A percentile compares a stretch with the other conserved stretches of the same genome.
Conservation (phyloP, 2,888 invertebrate species). For the Coremacera marginata region DNA sequence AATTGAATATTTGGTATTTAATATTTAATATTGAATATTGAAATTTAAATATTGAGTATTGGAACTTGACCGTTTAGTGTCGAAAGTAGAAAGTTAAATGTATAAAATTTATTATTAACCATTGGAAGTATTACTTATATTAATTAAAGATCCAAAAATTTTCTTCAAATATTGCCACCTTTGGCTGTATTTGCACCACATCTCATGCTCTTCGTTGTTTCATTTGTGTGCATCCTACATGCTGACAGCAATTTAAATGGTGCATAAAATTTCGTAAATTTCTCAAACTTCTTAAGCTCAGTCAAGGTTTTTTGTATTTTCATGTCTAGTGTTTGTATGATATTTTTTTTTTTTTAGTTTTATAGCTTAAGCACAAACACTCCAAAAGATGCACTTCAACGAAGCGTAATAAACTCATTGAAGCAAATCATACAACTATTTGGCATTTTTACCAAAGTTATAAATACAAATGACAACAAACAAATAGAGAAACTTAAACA, state of each 20-base stretch:
- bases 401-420: slow-evolving; percentile 46
- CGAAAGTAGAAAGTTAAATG: too few species aligned
- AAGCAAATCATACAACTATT: slow-evolving; percentile 51
- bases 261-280: slow-evolving; percentile 26
- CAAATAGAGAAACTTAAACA: slow-evolving; percentile 34
- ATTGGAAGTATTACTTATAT: too few species aligned
- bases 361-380: not conserved
- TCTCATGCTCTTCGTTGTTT: too few species aligned
- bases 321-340: not conserved
- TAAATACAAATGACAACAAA: slow-evolving; percentile 2
- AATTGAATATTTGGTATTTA: too few species aligned
- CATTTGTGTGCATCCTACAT: not conserved
- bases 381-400: not conserved
- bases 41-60: too few species aligned
- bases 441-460: slow-evolving; percentile 36
- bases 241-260: slow-evolving; percentile 25
- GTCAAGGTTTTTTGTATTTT: not conserved
- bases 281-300: not conserved
- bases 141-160: too few species aligned
- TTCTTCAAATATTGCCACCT: too few species aligned
- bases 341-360: not conserved
- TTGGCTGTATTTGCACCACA: too few species aligned
- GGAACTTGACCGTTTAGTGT: too few species aligned
- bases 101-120: too few species aligned
- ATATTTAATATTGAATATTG: too few species aligned